Conservation (phyloP, 2,797 vertebrate genomes). For the Sebastes paucispinis region DNA sequence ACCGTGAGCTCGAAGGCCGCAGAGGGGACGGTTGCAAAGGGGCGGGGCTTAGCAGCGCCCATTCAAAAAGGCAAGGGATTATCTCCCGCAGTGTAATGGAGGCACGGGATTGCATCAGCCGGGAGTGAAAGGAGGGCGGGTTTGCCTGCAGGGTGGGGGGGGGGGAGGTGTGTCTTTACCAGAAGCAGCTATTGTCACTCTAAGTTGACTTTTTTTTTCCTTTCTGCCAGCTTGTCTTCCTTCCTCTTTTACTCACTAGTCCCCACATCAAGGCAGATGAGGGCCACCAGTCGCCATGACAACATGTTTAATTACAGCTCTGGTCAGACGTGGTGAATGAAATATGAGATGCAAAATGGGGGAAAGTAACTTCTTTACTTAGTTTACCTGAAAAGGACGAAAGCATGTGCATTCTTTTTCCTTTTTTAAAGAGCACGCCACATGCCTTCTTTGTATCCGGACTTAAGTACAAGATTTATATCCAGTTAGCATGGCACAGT, state of each 20-base stretch:
- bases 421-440: neutral
- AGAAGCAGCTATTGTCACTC: conserved; percentile 12
- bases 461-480: conserved; percentile 32
- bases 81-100: conserved; percentile 66
- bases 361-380: neutral
- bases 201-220: neutral
- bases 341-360: neutral
- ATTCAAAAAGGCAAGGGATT: conserved; percentile 60
- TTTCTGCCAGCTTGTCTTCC: neutral
- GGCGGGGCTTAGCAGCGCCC: conserved; percentile 7
- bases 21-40: conserved; percentile 24
- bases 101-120: conserved; percentile 81
- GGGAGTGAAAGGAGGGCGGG: conserved; percentile 22
- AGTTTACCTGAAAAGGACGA: neutral
- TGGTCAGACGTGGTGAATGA: neutral
- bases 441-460: conserved; percentile 6
- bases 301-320: neutral
- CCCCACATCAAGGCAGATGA: neutral
- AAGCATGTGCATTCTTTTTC: neutral
- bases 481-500: conserved; percentile 8
- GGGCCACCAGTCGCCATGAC: neutral
- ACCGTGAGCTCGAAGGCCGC: neutral
- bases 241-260: conserved; percentile 3
- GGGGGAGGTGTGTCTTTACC: conserved; percentile 14
- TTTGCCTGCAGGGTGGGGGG: neutral